phyloP scores from a whole-genome alignment of 2,113 vertebrate genomes.

The Microcebus tavaratra region DNA sequence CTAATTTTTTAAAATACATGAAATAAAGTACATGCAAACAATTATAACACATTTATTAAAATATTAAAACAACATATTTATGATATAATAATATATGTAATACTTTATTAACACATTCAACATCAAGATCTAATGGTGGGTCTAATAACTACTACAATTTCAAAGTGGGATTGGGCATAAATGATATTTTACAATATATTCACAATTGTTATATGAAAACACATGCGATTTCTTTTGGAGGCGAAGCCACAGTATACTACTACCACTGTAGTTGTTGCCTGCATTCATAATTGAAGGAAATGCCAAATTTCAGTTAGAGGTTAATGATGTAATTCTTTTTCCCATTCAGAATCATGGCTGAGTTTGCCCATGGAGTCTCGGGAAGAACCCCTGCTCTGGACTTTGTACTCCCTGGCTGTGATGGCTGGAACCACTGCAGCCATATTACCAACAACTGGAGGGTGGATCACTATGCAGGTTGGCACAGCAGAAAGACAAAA shows the following conservation, averaged over 20 bases:
- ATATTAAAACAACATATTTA: not conserved
- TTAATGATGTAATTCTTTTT: not conserved
- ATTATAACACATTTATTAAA: not conserved
- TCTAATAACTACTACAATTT: conserved; percentile 17
- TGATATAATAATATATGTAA: not conserved
- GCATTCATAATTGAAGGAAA: not conserved
- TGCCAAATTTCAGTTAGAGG: not conserved
- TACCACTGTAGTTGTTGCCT: not conserved
- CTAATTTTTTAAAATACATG: not conserved
- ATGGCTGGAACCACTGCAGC: not conserved
- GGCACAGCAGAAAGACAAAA: not conserved
- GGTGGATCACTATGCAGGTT: not conserved
- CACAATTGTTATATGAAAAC: not conserved
- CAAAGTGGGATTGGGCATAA: not conserved
- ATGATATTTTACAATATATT: not conserved
- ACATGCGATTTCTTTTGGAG: not conserved
- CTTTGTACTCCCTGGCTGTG: not conserved
- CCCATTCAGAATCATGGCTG: not conserved
- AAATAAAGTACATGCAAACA: not conserved
- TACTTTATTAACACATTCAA: not conserved
- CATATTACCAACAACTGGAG: not conserved
- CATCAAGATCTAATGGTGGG: not conserved
- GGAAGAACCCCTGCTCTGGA: not conserved
- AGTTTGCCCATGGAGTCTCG: not conserved
- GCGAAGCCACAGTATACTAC: not conserved